phyloP scores from a whole-genome alignment of 2,888 invertebrate species.

The Tenthredo mesomela region DNA sequence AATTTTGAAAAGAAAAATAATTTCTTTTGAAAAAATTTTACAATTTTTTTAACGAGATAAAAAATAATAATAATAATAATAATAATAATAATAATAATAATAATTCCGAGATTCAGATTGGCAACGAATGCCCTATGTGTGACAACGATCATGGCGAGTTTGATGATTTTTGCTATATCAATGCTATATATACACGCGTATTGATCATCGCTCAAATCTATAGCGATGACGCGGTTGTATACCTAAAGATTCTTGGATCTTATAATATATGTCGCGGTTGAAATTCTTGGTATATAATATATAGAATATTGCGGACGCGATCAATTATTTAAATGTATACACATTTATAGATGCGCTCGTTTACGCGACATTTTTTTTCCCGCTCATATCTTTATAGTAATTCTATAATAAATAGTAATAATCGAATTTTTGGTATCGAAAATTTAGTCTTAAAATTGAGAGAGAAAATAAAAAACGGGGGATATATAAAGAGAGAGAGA shows the following conservation, averaged over 20 bases:
- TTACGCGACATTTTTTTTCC: too few species aligned
- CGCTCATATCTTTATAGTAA: too few species aligned
- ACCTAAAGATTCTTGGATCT: not conserved
- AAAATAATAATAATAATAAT: too few species aligned
- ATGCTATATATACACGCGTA: not conserved
- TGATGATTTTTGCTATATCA: not conserved
- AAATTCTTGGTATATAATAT: conserved; percentile 1
- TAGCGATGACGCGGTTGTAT: not conserved
- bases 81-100: too few species aligned
- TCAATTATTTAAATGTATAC: not conserved
- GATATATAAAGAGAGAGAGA: too few species aligned
- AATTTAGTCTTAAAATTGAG: not conserved
- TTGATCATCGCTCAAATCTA: conserved; percentile 3
- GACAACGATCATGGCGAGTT: conserved; percentile 5
- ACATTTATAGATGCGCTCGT: not conserved
- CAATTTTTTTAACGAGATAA: too few species aligned
- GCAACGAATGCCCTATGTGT: not conserved
- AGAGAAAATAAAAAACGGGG: not conserved
- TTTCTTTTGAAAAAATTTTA: too few species aligned
- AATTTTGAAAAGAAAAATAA: too few species aligned
- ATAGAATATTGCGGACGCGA: not conserved
- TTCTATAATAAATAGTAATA: too few species aligned
- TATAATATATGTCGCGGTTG: not conserved
- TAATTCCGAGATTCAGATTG: not conserved
- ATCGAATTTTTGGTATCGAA: too few species aligned